Percentiles rank a stretch among this genome's conserved stretches.
These are phyloP conservation scores for Cryptocephalus moraei DNA, from an alignment of 2,888 invertebrate genomes.

Conservation along the genomic window DNA sequence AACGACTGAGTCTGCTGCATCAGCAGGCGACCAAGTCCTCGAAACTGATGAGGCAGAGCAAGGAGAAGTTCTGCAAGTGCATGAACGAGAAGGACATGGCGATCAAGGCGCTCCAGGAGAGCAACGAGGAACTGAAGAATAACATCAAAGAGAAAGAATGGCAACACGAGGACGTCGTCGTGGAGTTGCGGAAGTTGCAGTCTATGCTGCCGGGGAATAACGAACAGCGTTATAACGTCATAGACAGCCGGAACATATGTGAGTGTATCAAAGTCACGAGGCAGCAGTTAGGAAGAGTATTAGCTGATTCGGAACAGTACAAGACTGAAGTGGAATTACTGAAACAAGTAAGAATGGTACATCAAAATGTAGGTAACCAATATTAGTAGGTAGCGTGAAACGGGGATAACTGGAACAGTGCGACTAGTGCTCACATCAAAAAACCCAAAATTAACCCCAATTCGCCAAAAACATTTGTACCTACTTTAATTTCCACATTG, in stretches of 20 bases:
- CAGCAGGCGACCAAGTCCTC: constrained; percentile 21
- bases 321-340: constrained; percentile 12
- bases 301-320: constrained; percentile 10
- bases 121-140: constrained; percentile 12
- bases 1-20: constrained; percentile 18
- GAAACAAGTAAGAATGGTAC: constrained; percentile 15
- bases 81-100: constrained; percentile 17
- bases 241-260: constrained; percentile 14
- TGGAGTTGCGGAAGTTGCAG: constrained; percentile 12
- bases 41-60: constrained; percentile 19
- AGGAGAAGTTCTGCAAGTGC: constrained; percentile 20
- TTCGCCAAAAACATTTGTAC: no score
- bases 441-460: no score
- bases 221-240: constrained; percentile 9
- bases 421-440: no score
- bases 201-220: constrained; percentile 9
- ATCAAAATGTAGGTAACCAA: no score
- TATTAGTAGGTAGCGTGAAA: no score
- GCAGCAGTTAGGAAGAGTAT: constrained; percentile 11
- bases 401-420: no score
- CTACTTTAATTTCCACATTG: no score
- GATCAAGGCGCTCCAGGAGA: constrained; percentile 15
- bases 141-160: constrained; percentile 12
- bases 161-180: constrained; percentile 11
- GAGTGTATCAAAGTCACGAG: constrained; percentile 16